Percentiles rank a stretch among this genome's conserved stretches.
phyloP scores from a whole-genome alignment of 2,888 invertebrate species.

The Acleris holmiana region DNA sequence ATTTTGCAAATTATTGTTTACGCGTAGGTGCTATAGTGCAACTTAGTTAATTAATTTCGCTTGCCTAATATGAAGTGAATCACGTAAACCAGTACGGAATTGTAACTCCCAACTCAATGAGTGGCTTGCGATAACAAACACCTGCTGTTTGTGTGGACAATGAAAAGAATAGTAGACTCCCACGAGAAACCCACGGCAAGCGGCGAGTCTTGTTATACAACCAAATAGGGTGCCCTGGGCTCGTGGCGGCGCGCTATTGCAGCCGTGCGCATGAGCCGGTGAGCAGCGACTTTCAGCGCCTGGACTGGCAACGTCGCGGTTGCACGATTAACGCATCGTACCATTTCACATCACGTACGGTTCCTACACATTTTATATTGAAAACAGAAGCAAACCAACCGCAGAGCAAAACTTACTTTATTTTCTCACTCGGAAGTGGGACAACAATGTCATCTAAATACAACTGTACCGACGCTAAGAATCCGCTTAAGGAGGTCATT shows the following conservation, averaged over 20 bases:
- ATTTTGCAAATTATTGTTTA: not conserved
- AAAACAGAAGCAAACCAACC: constrained; percentile 32
- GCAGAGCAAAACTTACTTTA: constrained; percentile 26
- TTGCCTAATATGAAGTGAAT: constrained; percentile 53
- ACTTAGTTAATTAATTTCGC: constrained; percentile 29
- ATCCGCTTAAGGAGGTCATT: constrained; percentile 59
- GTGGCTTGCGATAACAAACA: constrained; percentile 35
- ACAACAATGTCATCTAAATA: constrained; percentile 39
- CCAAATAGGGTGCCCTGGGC: constrained; percentile 64
- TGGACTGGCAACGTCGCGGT: constrained; percentile 73
- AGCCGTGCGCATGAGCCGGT: constrained; percentile 52
- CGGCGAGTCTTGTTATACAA: constrained; percentile 51
- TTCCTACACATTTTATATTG: constrained; percentile 49
- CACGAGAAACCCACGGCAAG: constrained; percentile 60
- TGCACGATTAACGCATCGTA: constrained; percentile 59
- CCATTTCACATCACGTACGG: constrained; percentile 60
- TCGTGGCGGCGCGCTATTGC: constrained; percentile 53
- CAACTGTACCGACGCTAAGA: constrained; percentile 41
- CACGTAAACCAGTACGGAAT: constrained; percentile 49
- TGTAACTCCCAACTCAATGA: constrained; percentile 46
- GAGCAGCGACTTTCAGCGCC: constrained; percentile 77
- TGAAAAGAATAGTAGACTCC: constrained; percentile 55
- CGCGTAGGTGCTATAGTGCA: not conserved
- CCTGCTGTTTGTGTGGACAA: constrained; percentile 44
- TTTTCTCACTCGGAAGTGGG: constrained; percentile 35